Evolutionary conservation across 2,797 vertebrate genomes (phyloP), one percentile per base, ranked within the genome.

Genomic region (Hylomyscus alleni): DNA sequence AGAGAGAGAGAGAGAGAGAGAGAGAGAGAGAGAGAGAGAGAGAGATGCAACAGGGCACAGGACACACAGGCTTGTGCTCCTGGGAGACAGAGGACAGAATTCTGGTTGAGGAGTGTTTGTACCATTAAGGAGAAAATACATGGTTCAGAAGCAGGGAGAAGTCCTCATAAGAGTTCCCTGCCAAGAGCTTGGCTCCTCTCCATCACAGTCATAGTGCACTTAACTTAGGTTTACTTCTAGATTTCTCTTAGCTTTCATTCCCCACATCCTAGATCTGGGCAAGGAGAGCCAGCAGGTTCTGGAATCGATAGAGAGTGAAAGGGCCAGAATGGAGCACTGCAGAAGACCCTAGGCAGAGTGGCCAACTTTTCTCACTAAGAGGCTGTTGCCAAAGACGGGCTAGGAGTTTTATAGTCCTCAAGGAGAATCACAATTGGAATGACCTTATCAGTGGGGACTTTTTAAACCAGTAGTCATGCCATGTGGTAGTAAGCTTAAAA

Each of bases 151-250:
- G 47, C n/a, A 37, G 50, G 31, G 9, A 62, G 60, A 29, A 24
- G 22, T 10, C 7, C 34, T n/a, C 5, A 0, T 2, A 3, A 54
- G 44, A 0, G 22, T 76, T 26, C 50, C 4, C 34, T 7, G 1
- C 37, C 0, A 67, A 40, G 65, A 44, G 34, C 37, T 50, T 11
- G 40, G 6, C 29, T 17, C 77, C n/a, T 52, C 2, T 26, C n/a
- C 5, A 14, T 34, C 34, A 24, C 5, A 9, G 34, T 12, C 24
- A 22, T 6, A 24, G 15, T 62, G 6, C 3, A 2, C 12, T n/a
- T 0, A 10, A 4, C 0, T 0, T 17, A 76, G 56, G 44, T 6
- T 6, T 2, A 31, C 7, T 52, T 65, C 20, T 56, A n/a, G 47
- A 20, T 67, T 77, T 19, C 31, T 65, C 26, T 86, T 62, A 20